phyloP scores from a whole-genome alignment of 2,888 invertebrate genomes.

The Ischnura elegans region DNA sequence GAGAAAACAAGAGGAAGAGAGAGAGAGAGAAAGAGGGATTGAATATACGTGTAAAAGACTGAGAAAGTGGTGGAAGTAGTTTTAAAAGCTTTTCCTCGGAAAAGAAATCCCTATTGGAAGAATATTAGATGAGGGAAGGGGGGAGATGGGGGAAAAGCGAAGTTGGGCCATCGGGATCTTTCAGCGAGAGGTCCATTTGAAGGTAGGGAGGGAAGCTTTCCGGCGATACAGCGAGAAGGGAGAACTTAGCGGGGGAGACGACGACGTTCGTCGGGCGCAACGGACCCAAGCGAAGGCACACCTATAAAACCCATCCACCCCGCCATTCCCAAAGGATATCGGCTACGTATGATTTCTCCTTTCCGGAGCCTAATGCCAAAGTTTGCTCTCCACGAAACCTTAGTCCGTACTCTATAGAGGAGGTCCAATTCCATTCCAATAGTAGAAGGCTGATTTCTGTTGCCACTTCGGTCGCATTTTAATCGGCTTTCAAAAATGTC shows the following conservation, averaged over 20 bases:
- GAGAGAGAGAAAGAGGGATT: neutral
- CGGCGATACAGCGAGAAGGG: neutral
- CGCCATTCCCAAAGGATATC: too few species aligned
- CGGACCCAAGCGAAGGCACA: neutral
- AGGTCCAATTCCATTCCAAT: too few species aligned
- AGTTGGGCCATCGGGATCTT: too few species aligned
- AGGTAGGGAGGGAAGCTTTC: neutral
- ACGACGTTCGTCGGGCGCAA: neutral
- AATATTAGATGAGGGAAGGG: constrained; percentile 71
- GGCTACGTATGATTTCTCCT: too few species aligned
- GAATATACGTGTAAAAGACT: neutral
- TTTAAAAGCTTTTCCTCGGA: constrained; percentile 37
- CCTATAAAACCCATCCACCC: too few species aligned
- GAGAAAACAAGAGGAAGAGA: neutral
- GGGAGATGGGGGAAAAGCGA: constrained; percentile 69
- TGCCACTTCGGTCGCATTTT: too few species aligned
- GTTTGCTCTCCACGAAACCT: too few species aligned
- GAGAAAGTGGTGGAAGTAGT: constrained; percentile 50
- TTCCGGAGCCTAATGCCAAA: too few species aligned
- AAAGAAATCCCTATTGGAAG: constrained; percentile 60
- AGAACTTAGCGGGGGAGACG: neutral
- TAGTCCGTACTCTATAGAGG: neutral
- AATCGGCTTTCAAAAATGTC: too few species aligned
- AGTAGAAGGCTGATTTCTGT: too few species aligned
- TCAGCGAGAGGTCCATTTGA: neutral